Evolutionary conservation across 2,888 invertebrate genomes (phyloP).

Genomic region (Thecocarcelia acutangulata): DNA sequence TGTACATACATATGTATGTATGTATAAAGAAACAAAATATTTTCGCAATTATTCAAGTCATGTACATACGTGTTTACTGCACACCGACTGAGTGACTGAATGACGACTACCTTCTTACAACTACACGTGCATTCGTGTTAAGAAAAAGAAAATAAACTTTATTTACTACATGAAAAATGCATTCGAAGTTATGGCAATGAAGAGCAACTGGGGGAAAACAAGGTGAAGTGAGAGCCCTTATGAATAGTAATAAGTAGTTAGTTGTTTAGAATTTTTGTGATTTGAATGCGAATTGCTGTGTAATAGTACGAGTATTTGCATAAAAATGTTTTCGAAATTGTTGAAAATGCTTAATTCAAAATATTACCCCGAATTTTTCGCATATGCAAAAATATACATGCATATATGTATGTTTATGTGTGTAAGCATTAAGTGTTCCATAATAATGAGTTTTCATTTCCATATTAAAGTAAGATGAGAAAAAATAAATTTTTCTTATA

Average conservation of each 20-base stretch:
- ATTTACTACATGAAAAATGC: slow-evolving; percentile 32
- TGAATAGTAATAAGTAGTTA: neutral
- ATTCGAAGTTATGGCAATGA: slow-evolving; percentile 13
- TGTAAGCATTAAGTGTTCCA: too few relatives aligned
- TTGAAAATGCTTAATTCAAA: too few relatives aligned
- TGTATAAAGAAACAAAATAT: slow-evolving; percentile 33
- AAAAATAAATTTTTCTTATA: too few relatives aligned
- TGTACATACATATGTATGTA: slow-evolving; percentile 18
- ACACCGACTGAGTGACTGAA: neutral
- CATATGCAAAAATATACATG: too few relatives aligned
- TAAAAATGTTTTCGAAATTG: too few relatives aligned
- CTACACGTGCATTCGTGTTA: slow-evolving; percentile 28
- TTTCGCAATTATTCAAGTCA: slow-evolving; percentile 60
- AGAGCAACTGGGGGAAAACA: slow-evolving; percentile 8
- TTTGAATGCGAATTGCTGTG: too few relatives aligned
- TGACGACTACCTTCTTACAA: neutral
- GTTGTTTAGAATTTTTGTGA: too few relatives aligned
- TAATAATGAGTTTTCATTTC: too few relatives aligned
- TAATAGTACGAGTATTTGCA: too few relatives aligned
- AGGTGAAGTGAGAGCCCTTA: neutral
- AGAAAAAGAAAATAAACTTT: slow-evolving; percentile 29
- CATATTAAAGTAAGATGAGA: too few relatives aligned
- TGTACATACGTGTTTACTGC: slow-evolving; percentile 10
- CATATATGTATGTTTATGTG: too few relatives aligned
- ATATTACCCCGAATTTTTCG: too few relatives aligned